These are phyloP conservation scores for Psephotus haematonotus DNA, from an alignment of 2,113 vertebrate species.

Conservation along the genomic window DNA sequence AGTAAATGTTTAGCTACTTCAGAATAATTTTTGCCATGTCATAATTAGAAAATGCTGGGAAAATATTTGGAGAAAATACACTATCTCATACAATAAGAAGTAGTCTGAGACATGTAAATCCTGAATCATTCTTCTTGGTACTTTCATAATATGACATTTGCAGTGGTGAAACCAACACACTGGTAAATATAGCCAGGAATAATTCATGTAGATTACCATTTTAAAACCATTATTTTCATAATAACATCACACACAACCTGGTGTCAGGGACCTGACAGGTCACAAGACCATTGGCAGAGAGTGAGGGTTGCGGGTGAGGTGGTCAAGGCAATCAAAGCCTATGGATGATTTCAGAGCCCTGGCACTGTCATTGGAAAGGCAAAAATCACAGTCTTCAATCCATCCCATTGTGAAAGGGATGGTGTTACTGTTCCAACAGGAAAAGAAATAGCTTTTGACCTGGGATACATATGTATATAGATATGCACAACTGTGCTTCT, in stretches of 20 bases:
- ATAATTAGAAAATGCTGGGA: neutral
- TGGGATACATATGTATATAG: neutral
- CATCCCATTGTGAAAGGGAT: neutral
- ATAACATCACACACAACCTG: neutral
- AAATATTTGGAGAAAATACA: neutral
- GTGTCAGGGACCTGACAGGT: neutral
- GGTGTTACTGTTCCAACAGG: neutral
- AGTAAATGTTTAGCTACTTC: neutral
- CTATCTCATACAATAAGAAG: neutral
- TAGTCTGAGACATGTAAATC: neutral
- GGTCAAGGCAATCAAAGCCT: neutral
- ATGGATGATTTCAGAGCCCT: neutral
- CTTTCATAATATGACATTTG: neutral
- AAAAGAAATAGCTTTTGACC: neutral
- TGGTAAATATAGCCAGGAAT: neutral
- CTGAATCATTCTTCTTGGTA: neutral
- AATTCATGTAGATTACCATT: neutral
- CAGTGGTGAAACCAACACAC: neutral
- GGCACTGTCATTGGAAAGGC: neutral
- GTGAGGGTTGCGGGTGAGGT: too few species aligned
- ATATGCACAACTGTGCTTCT: neutral
- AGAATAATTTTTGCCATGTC: neutral
- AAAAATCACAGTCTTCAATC: neutral
- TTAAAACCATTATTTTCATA: neutral
- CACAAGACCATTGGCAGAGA: neutral